These are phyloP conservation scores for Tympanuchus pallidicinctus DNA, from an alignment of 2,113 vertebrate genomes.

Conservation along the genomic window DNA sequence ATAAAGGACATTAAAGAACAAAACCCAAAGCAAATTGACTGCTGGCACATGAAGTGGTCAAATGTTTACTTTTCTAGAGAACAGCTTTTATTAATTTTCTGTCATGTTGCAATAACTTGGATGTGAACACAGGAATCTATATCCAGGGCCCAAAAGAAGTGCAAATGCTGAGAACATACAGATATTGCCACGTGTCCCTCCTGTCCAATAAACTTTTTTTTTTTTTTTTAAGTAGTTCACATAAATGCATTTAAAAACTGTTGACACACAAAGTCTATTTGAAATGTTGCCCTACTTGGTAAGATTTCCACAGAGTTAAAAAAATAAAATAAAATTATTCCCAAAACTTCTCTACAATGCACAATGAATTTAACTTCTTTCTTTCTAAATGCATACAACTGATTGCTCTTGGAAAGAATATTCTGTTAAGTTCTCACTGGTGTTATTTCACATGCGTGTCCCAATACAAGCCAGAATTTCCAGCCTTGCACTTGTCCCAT, in stretches of 20 bases:
- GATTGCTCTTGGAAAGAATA: background rate
- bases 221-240: background rate
- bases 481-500: background rate
- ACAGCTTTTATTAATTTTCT: conserved; percentile 60
- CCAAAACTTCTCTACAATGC: background rate
- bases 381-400: background rate
- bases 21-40: conserved; percentile 28
- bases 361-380: background rate
- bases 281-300: background rate
- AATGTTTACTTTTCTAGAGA: conserved; percentile 39
- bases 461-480: background rate
- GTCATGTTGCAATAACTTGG: conserved; percentile 56
- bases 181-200: background rate
- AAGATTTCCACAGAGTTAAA: background rate
- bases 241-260: background rate
- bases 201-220: background rate
- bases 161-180: conserved; percentile 4
- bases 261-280: background rate
- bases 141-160: background rate
- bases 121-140: conserved; percentile 5
- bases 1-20: conserved; percentile 10
- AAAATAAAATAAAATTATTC: background rate
- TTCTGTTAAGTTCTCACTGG: background rate
- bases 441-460: background rate
- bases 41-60: background rate